A percentile compares a stretch with the other conserved stretches of the same genome.
Conservation (phyloP, 2,113 vertebrate species). For the Promerops cafer region DNA sequence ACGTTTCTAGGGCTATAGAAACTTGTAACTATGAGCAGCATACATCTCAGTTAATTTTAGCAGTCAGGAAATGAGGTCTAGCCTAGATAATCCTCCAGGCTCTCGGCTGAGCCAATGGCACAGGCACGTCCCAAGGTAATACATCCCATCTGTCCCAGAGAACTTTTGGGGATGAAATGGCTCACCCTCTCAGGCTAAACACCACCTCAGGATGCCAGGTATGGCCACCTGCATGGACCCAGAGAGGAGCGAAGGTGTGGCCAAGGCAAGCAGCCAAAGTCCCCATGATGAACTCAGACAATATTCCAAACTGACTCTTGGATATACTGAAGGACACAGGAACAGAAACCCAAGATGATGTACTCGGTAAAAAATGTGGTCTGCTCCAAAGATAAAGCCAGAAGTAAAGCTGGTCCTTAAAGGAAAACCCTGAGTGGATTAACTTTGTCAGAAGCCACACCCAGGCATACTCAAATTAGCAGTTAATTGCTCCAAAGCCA, state of each 20-base stretch:
- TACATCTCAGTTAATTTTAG: background rate
- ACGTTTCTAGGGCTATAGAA: background rate
- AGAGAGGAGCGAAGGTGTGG: background rate
- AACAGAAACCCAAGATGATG: background rate
- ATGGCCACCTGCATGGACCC: background rate
- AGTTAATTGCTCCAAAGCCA: background rate
- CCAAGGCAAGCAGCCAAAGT: background rate
- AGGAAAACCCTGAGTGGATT: background rate
- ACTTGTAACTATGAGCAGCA: background rate
- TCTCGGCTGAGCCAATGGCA: background rate
- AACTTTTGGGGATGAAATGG: background rate
- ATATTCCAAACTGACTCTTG: background rate
- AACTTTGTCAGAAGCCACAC: background rate
- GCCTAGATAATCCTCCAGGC: background rate
- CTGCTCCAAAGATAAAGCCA: background rate
- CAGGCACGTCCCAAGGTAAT: background rate
- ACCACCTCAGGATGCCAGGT: background rate
- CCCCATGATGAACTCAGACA: background rate
- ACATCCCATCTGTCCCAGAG: background rate
- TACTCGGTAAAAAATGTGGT: background rate
- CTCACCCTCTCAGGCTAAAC: background rate
- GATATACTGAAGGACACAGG: background rate
- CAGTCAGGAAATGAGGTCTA: background rate
- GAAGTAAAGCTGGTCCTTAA: background rate
- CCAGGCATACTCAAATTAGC: background rate